Conservation (phyloP, 2,888 invertebrate species). For the Eilema depressum region DNA sequence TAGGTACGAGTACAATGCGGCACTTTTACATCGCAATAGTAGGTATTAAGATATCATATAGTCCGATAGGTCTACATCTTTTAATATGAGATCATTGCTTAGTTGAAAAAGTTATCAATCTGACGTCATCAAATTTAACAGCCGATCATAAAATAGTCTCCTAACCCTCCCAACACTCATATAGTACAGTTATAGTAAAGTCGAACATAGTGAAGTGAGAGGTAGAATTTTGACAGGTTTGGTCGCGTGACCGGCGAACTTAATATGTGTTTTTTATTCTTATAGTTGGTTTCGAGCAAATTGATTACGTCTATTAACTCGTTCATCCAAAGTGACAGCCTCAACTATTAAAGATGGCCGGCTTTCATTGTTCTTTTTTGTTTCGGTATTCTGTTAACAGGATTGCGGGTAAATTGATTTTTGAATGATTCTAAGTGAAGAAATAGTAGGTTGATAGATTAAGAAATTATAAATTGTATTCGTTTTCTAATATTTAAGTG, state of each 20-base stretch:
- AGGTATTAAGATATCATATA: no score
- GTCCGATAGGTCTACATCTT: background rate
- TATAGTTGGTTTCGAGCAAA: conserved; percentile 69
- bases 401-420: conserved; percentile 34
- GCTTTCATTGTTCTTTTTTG: conserved; percentile 45
- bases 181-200: conserved; percentile 22
- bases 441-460: background rate
- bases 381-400: conserved; percentile 38
- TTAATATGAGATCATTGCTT: background rate
- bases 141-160: background rate
- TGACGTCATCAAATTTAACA: background rate
- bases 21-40: no score
- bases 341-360: conserved; percentile 63
- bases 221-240: conserved; percentile 70
- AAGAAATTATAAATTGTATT: background rate
- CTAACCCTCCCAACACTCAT: background rate
- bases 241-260: conserved; percentile 72
- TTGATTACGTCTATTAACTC: conserved; percentile 78
- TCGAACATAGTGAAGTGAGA: conserved; percentile 46
- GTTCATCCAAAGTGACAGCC: conserved; percentile 72
- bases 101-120: background rate
- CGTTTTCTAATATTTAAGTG: background rate
- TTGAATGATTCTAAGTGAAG: conserved; percentile 10
- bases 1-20: no score
- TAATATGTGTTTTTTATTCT: conserved; percentile 68